Base-by-base conservation (phyloP, 35 echinoderm and acorn worm species). In the Diadema setosum region DNA sequence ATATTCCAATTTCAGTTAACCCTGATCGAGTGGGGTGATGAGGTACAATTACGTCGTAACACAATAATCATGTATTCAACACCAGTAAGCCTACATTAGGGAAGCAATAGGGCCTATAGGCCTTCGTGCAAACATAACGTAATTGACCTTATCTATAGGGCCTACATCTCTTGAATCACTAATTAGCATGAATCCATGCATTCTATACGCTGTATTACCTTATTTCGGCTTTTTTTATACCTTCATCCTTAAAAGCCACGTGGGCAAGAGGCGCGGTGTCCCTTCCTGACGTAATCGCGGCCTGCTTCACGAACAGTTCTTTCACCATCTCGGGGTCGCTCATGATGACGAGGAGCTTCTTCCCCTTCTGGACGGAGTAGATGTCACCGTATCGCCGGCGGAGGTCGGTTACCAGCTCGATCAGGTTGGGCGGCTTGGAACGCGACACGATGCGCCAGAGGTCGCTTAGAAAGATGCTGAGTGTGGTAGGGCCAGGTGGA, bases 271-370 rank as follows among this genome's bases (percentile, higher is more conserved):
- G 73, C 44, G 73, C 73, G 14, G 73, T 78, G 9, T 78, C 73
- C 30, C 73, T 39, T 17, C 73, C 73, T 4, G 73, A 44, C 11
- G 73, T 44, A n/a, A 78, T 78, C 33, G 39, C 73, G 24, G 36
- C 73, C 30, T 44, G 33, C 40, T 78, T 78, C 17, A 78, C 40
- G 9, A 78, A 78, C 35, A 78, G 73, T 44, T 78, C 73, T 78
- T 78, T 78, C 35, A 78, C 73, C 73, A 78, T 78, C 17, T 78
- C 73, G 4, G 73, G 73, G 44, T 78, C 39, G 30, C 73, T 78
- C 18, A 78, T 7, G 9, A 78, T 44, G 34, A 78, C 73, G 11
- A 78, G 40, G 14, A 78, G 8, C 37, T 78, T 78, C 16, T 78
- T 78, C 27, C 73, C 73, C 73, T 78, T 78, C 30, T 26, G 37